phyloP scores from a whole-genome alignment of 2,797 vertebrate species.

The Ptychobarbus kaznakovi region DNA sequence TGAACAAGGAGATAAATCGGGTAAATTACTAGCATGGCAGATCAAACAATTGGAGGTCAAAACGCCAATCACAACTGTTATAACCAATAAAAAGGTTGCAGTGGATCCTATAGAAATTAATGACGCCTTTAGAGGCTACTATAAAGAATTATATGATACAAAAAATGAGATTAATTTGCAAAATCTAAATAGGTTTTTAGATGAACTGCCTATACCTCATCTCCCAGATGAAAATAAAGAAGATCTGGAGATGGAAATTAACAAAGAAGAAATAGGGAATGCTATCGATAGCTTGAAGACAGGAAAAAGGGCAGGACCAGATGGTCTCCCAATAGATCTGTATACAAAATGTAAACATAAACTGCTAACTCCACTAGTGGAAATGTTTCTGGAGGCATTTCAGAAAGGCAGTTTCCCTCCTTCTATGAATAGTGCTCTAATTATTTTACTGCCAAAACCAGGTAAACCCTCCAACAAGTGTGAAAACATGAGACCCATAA shows the following conservation, averaged over 20 bases:
- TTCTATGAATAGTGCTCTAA: not conserved
- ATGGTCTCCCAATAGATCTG: not conserved
- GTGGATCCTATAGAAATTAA: not conserved
- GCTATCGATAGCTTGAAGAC: not conserved
- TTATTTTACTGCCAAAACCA: not conserved
- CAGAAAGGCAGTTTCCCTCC: not conserved
- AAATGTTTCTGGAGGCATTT: conserved; percentile 7
- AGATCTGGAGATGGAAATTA: not conserved
- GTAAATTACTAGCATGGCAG: not conserved
- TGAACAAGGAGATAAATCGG: not conserved
- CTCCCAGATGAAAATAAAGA: no score
- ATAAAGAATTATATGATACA: not conserved
- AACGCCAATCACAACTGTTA: not conserved
- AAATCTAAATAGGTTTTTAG: not conserved
- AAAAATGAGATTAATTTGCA: not conserved
- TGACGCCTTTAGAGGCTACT: not conserved
- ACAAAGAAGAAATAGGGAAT: not conserved
- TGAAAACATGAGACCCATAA: not conserved
- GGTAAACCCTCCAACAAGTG: not conserved
- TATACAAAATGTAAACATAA: not conserved
- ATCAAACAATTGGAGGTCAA: not conserved
- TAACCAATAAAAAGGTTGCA: not conserved
- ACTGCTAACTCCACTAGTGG: not conserved
- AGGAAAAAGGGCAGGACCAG: not conserved
- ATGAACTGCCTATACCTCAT: not conserved